Conservation (phyloP, 2,888 invertebrate genomes). For the Apotomis capreana region DNA sequence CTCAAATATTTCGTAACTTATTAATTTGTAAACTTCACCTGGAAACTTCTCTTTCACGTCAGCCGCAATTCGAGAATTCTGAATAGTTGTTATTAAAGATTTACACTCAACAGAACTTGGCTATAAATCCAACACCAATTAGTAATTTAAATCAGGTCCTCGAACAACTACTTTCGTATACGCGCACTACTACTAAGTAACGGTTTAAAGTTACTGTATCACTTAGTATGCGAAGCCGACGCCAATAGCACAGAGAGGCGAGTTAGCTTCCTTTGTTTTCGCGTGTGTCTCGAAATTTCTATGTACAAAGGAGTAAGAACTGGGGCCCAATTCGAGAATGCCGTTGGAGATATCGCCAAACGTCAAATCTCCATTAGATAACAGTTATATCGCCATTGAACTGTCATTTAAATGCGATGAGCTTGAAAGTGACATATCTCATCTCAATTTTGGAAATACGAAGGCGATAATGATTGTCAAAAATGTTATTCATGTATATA, state of each 20-base stretch:
- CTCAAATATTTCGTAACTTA: not conserved
- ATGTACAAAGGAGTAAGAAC: conserved; percentile 23
- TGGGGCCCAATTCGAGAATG: too few species aligned
- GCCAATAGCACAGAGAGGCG: conserved; percentile 26
- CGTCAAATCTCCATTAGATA: too few species aligned
- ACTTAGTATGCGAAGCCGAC: conserved; percentile 33
- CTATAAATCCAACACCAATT: conserved; percentile 21
- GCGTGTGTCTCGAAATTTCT: conserved; percentile 33
- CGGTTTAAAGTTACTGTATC: conserved; percentile 26
- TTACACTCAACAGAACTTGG: not conserved
- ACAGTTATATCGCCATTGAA: too few species aligned
- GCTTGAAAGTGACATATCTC: too few species aligned
- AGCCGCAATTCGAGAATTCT: not conserved
- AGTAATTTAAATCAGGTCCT: conserved; percentile 19
- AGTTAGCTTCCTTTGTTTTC: conserved; percentile 35
- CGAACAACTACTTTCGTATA: conserved; percentile 13
- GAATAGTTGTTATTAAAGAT: conserved; percentile 6
- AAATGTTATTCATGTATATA: too few species aligned
- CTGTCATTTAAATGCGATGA: too few species aligned
- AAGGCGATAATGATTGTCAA: too few species aligned
- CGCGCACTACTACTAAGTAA: conserved; percentile 22
- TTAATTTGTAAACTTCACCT: conserved; percentile 1
- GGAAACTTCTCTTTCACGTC: not conserved
- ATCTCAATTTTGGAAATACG: too few species aligned
- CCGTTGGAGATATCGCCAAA: too few species aligned